These are phyloP conservation scores for Beris morrisii DNA, from an alignment of 2,888 invertebrate species.

Conservation along the genomic window DNA sequence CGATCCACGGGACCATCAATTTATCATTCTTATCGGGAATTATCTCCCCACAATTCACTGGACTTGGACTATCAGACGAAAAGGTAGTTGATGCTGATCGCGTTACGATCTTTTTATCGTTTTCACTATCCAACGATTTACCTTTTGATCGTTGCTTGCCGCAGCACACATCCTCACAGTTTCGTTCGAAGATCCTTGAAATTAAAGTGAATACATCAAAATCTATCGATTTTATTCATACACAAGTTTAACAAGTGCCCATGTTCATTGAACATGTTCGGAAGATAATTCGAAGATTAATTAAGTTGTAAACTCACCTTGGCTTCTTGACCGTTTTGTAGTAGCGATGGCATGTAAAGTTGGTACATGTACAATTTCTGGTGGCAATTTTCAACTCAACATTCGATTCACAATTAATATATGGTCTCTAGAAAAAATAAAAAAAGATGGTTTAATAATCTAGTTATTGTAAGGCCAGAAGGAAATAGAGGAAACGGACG, in stretches of 20 bases:
- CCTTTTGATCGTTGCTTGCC: slow-evolving; percentile 33
- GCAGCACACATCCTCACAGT: slow-evolving; percentile 36
- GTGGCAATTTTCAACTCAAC: slow-evolving; percentile 33
- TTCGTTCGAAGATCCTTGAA: slow-evolving; percentile 35
- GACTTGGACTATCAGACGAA: neutral
- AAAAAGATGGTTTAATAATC: no score
- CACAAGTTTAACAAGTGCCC: neutral
- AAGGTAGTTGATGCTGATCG: slow-evolving; percentile 3
- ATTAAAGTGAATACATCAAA: neutral
- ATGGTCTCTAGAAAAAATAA: slow-evolving; percentile 17
- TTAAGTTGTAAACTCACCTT: slow-evolving; percentile 16
- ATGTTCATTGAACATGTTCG: neutral
- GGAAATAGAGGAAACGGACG: no score
- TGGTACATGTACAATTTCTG: slow-evolving; percentile 33
- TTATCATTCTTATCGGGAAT: slow-evolving; percentile 33
- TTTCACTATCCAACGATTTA: slow-evolving; percentile 29
- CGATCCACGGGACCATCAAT: slow-evolving; percentile 34
- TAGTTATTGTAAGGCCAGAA: no score
- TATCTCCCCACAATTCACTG: slow-evolving; percentile 32
- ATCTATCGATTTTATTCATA: neutral
- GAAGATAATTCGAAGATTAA: slow-evolving; percentile 7
- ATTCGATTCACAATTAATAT: slow-evolving; percentile 33
- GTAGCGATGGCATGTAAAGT: slow-evolving; percentile 34
- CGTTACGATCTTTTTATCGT: slow-evolving; percentile 15
- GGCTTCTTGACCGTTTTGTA: slow-evolving; percentile 33